Evolutionary conservation across 2,113 vertebrate species (phyloP).

Genomic region (Otocyon megalotis): DNA sequence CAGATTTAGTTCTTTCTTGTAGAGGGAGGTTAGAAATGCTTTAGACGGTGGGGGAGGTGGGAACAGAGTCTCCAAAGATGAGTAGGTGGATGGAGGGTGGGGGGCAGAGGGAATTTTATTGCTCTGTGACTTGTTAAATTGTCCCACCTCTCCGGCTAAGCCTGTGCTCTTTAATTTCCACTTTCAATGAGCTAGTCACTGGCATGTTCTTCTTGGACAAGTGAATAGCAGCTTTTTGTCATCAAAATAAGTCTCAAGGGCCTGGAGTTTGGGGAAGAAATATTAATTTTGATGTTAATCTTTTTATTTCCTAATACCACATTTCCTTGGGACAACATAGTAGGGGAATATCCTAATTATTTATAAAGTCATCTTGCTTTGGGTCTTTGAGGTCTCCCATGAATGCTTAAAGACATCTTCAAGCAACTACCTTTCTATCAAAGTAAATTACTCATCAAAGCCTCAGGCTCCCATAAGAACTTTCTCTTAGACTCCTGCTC

Average conservation of each 20-base stretch:
- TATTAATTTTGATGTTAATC: slow-evolving; percentile 81
- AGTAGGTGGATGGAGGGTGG: neutral
- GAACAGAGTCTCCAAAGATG: neutral
- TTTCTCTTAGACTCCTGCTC: slow-evolving; percentile 79
- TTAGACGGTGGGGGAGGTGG: too few species aligned
- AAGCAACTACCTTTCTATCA: slow-evolving; percentile 84
- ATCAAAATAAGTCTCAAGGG: slow-evolving; percentile 67
- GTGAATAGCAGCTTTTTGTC: slow-evolving; percentile 40
- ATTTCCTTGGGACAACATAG: slow-evolving; percentile 73
- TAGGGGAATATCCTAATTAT: slow-evolving; percentile 65
- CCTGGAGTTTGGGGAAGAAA: slow-evolving; percentile 70
- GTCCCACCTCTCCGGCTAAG: neutral
- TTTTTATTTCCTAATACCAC: slow-evolving; percentile 79
- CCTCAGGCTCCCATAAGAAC: slow-evolving; percentile 76
- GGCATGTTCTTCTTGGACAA: slow-evolving; percentile 8
- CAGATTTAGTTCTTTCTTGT: neutral
- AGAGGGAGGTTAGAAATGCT: neutral
- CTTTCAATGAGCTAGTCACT: slow-evolving; percentile 6
- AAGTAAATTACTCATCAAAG: slow-evolving; percentile 83
- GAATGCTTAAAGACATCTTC: slow-evolving; percentile 78
- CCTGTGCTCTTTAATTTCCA: slow-evolving; percentile 44
- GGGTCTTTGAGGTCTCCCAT: slow-evolving; percentile 59
- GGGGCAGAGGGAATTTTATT: neutral
- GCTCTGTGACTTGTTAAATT: neutral
- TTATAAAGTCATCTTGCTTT: slow-evolving; percentile 83